Conservation (phyloP, 2,888 invertebrate species). For the Orchesella flavescens region DNA sequence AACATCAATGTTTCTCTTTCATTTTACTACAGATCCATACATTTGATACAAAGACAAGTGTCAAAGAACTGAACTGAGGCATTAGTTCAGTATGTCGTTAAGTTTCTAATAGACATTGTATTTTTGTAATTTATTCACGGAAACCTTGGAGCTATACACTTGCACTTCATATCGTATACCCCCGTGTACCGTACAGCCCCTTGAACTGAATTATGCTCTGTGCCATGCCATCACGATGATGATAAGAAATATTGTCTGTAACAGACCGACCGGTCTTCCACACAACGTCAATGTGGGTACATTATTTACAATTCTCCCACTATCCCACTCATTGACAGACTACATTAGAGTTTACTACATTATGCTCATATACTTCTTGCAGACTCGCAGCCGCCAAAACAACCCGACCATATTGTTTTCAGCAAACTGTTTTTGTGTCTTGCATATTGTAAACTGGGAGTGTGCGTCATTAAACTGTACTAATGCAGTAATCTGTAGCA, state of each 20-base stretch:
- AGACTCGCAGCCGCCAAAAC: constrained; percentile 35
- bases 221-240: too few relatives aligned
- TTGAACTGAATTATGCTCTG: constrained; percentile 22
- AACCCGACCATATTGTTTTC: neutral
- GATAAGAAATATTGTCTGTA: too few relatives aligned
- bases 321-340: too few relatives aligned
- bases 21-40: too few relatives aligned
- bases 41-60: too few relatives aligned
- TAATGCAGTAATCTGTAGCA: neutral
- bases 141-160: constrained; percentile 32
- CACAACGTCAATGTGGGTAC: neutral
- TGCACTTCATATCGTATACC: constrained; percentile 24
- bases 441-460: constrained; percentile 4
- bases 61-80: too few relatives aligned
- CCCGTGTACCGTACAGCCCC: constrained; percentile 1
- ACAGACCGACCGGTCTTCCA: neutral
- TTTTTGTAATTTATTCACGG: neutral
- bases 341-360: too few relatives aligned
- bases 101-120: neutral
- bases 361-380: too few relatives aligned
- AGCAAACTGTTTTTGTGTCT: neutral
- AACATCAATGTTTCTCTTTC: too few relatives aligned
- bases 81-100: neutral
- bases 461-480: neutral
- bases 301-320: too few relatives aligned